Base-by-base conservation (phyloP, 2,888 invertebrate genomes). In the Pomacea canaliculata region DNA sequence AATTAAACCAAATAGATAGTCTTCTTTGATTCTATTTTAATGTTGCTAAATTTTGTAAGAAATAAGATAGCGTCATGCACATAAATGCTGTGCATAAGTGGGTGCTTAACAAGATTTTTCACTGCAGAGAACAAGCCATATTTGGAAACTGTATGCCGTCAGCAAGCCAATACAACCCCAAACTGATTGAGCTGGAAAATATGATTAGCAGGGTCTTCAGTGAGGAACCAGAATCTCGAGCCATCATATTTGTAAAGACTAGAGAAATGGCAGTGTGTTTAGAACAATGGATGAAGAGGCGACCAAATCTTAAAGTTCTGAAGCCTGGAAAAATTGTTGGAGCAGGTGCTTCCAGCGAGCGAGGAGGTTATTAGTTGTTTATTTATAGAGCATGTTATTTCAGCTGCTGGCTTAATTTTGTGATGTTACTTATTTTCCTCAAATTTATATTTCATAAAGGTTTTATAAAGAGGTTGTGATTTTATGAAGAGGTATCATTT, bases 221-320 rank as follows among this genome's bases (percentile, higher is more conserved):
- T 16, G 69, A 79, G n/a, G 78, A 81, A 13, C 73, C 79, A 13
- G 80, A 87, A 65, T 81, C 81, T 1, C 78, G 86, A 27, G 80
- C 85, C 9, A 89, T 90, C 7, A 82, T 90, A 9, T 90, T 90
- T 82, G 89, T 89, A n/a, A 86, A 89, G 76, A 90, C 89, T 10
- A 76, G 89, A 72, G 86, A 84, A 60, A 80, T 90, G 70, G 86
- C 87, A 0, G 75, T 79, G 27, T 86, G 87, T 5, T 80, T 90
- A 23, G 78, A 81, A 10, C 82, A 83, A 69, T 89, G 89, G 89
- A 88, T 89, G 85, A 81, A 82, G 46, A 86, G 85, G 18, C 83
- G 83, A 10, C 80, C 80, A 1, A 78, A 78, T 7, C 77, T 89
- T n/a, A 79, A 79, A 49, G 59, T 78, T 1, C 80, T 88, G 7